phyloP scores from a whole-genome alignment of 2,797 vertebrate genomes.

The Propithecus deckenii region DNA sequence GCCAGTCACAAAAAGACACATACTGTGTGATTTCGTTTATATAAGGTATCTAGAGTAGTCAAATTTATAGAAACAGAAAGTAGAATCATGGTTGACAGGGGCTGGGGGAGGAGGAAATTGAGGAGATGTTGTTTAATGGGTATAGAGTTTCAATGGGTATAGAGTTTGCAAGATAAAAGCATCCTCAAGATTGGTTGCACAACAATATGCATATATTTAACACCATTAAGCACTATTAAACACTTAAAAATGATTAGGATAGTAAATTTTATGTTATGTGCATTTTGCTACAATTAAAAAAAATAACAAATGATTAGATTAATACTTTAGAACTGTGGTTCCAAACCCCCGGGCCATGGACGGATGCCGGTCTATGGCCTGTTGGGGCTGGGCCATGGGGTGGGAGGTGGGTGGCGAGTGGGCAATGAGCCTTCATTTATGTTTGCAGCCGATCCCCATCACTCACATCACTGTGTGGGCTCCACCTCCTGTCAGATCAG shows the following conservation, averaged over 20 bases:
- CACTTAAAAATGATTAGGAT: neutral
- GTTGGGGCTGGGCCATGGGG: too few relatives aligned
- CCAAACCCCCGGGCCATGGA: too few relatives aligned
- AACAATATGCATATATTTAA: neutral
- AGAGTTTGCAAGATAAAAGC: neutral
- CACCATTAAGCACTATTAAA: neutral
- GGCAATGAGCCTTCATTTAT: too few relatives aligned
- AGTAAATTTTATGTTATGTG: neutral
- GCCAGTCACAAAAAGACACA: neutral
- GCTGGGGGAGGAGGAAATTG: neutral
- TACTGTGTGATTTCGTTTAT: neutral
- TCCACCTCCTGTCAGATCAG: too few relatives aligned
- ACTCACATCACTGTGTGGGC: too few relatives aligned
- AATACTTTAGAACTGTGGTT: neutral
- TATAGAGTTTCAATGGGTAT: neutral
- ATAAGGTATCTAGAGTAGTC: neutral
- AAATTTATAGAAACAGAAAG: neutral
- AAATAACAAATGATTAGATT: neutral
- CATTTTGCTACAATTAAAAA: neutral
- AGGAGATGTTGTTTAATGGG: neutral
- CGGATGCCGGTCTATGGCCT: too few relatives aligned
- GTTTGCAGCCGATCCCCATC: too few relatives aligned
- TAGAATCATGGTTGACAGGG: neutral
- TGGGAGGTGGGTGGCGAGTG: too few relatives aligned
- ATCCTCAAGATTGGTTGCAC: neutral